Evolutionary conservation across 2,888 invertebrate genomes (phyloP), one percentile per base, ranked within the genome.

Genomic region (Microdon myrmicae): DNA sequence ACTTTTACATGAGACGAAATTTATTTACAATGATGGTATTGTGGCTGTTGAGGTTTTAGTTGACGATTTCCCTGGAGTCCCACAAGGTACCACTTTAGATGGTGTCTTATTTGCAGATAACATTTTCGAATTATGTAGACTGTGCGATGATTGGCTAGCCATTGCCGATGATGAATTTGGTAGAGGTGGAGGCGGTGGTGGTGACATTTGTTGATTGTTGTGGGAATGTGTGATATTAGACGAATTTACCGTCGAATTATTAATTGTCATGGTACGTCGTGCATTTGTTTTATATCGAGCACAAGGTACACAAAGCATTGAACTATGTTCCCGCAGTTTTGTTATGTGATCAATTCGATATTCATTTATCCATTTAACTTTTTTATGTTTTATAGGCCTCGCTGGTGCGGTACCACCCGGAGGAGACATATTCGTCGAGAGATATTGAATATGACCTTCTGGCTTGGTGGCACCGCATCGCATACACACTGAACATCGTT

Each of bases 401-500:
- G 71, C 59, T 22, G 22, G 22, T n/a, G 20, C n/a, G 58, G 34
- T 38, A 25, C 39, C 32, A 26, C 59, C 39, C 28, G 55, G 16
- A 28, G 58, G 45, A 31, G 67, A 47, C 48, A 59, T 44, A 14
- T 45, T 34, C 3, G 64, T 51, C 17, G 81, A 80, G 58, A 45
- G 41, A 4, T 55, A 37, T 67, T 58, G 67, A n/a, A 48, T 43
- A 16, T 68, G 68, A 8, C 83, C 84, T 68, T 80, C 76, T 1
- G 85, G 82, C 25, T 81, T 79, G 1, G 83, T 84, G 47, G 85
- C 81, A 43, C 85, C 85, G 74, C 86, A 86, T 51, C 85, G 84
- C 74, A 84, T 83, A 73, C 86, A 91, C 45, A 89, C 81, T 5
- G 89, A 86, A 75, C 92, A 92, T 70, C 88, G 86, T 53, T 86